Evolutionary conservation across 2,113 vertebrate genomes (phyloP), one percentile per base, ranked within the genome.

Genomic region (Labeo rohita): DNA sequence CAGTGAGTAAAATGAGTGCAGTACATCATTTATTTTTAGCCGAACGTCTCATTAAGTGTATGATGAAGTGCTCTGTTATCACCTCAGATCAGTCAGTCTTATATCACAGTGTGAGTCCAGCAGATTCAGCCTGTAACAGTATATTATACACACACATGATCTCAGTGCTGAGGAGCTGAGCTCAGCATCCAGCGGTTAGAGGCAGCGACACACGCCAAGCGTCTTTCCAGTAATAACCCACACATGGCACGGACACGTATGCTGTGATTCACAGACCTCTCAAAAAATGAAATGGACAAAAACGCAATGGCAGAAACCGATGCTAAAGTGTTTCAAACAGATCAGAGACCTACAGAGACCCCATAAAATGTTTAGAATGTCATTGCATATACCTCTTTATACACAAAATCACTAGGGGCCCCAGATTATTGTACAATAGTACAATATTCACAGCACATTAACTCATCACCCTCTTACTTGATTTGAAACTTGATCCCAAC

Each of bases 211-310:
- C 92, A 90, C 87, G 90, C 87, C 92, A 88, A 91, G 90, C 92
- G 90, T 87, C 87, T 93, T 95, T 94, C 92, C 94, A 94, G 92
- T 94, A 94, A 94, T 92, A 92, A 90, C 91, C 89, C 92, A 92
- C 92, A 93, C 90, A 92, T 92, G 92, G 92, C 89, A 90, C 89
- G 87, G 92, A 93, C 91, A 93, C 86, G 85, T 82, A 80, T 61
- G 28, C 83, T 86, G 63, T 28, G 81, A 52, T 49, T 54, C 59
- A 34, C 63, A 66, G 52, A 66, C 43, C 28, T 11, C n/a, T 11
- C 8, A 52, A 1, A 15, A 70, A 23, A 36, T 49, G 9, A 36
- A 39, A 59, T 8, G 12, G 2, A 23, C 3, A 63, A 54, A 28
- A 39, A 34, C 10, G 49, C 47, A 18, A 50, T 49, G 70, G 39